Base-by-base conservation (phyloP, 1,140 invertebrate species). In the Heliconius eleuchia region DNA sequence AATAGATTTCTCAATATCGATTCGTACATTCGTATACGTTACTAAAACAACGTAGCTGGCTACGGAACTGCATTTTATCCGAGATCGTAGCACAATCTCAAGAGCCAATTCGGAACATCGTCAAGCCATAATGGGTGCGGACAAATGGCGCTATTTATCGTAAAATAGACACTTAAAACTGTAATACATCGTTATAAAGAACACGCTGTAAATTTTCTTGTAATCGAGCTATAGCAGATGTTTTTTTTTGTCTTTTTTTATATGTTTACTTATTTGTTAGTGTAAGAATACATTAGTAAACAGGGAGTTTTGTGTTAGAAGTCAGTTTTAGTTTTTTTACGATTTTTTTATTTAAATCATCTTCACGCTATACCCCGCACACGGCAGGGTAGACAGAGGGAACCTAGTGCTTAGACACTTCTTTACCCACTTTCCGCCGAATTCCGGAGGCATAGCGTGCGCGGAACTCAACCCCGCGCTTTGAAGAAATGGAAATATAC, bases 121-220 rank as follows among this genome's bases (percentile, higher is more conserved):
- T 88, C 82, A 85, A 86, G 79, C 82, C 80, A 80, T 91, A 89
- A 90, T 87, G 85, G 84, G 74, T 66, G 79, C 83, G 78, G 81
- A 87, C 84, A 88, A 91, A 91, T 88, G 87, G 87, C 82, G 74
- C 83, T 87, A 90, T 91, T 89, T 89, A 90, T 91, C 86, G 88
- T 89, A 86, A 90, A 89, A 88, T 89, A 87, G 90, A 89, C 85
- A 89, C 86, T 91, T 84, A 89, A 91, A 89, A 87, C 83, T 82
- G 81, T 88, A 87, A 87, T 88, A 89, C 84, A 79, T 86, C 86
- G 87, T 88, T 83, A 83, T 78, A 66, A 66, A 66, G 78, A 83
- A 83, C 84, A 88, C 88, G 84, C 76, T 60, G 84, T 83, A 82
- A 66, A 66, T 66, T 27, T 66, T 27, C 11, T 66, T 66, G 60